Base-by-base conservation (phyloP, 2,797 vertebrate species). In the Pelodytes ibericus region DNA sequence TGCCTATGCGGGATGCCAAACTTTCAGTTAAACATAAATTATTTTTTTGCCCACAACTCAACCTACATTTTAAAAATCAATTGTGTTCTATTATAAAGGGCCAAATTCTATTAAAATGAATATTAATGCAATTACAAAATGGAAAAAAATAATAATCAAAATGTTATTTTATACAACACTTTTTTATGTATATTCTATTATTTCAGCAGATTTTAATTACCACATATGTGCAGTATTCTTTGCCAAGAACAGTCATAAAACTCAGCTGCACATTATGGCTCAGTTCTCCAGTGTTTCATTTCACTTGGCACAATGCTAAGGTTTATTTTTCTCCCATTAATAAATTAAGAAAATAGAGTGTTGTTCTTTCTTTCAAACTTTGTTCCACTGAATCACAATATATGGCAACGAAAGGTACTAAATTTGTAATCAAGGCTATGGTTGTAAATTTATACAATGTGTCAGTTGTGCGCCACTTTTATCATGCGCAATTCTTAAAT, bases 281-380 rank as follows among this genome's bases (percentile, higher is more conserved):
- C 18, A 24, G 24, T 2, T n/a, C 18, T 64, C 13, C 16, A 15
- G 33, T 24, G 33, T 16, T 33, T 53, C 20, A 13, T 16, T 18
- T 47, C 18, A 31, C 47, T 74, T 74, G 72, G 72, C 72, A 41
- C 31, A 33, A 24, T 29, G 31, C 7, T 25, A 36, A 13, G 22
- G 61, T 65, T 74, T 66, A 66, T 74, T 65, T 73, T 27, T 36
- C 72, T 74, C 18, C 51, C 62, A 74, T 66, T 66, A 66, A 66
- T 74, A 44, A 74, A 66, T 74, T 57, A 65, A 74, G 72, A 65
- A 74, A 74, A 56, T 65, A 74, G 24, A 29, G 47, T 41, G 72
- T 58, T 58, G 51, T 74, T 74, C 61, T 65, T 65, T 65, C 60
- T 65, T 65, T 60, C 39, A 56, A n/a, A 26, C 62, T 51, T 68